These are phyloP conservation scores for Drosophila cardini DNA, from an alignment of 1,140 invertebrate genomes.

Conservation along the genomic window DNA sequence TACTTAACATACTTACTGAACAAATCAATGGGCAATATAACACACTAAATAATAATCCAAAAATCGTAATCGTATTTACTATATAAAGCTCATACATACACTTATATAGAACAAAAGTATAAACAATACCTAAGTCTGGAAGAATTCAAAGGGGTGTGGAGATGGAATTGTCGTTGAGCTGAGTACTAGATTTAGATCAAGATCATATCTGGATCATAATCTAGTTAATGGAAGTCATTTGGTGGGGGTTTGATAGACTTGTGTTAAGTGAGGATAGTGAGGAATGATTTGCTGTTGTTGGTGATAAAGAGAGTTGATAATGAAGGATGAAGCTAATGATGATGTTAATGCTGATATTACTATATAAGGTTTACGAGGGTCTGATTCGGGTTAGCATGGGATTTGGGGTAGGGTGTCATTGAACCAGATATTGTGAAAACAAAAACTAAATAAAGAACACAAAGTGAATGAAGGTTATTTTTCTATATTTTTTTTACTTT, in stretches of 20 bases:
- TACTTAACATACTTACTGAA: slow-evolving; percentile 14
- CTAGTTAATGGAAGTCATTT: slow-evolving; percentile 15
- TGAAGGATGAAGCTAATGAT: too few species aligned
- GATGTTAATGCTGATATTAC: slow-evolving; percentile 72
- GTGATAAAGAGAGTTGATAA: slow-evolving; percentile 58
- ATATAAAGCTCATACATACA: slow-evolving; percentile 28
- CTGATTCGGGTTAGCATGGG: slow-evolving; percentile 40
- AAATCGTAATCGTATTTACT: slow-evolving; percentile 14
- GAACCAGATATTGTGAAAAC: slow-evolving; percentile 67
- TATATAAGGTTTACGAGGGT: slow-evolving; percentile 69
- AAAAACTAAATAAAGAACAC: slow-evolving; percentile 67
- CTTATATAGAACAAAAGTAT: slow-evolving; percentile 16
- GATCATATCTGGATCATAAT: not conserved
- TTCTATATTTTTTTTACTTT: slow-evolving; percentile 84
- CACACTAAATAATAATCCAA: slow-evolving; percentile 15
- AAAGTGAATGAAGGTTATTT: slow-evolving; percentile 82
- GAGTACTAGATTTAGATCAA: slow-evolving; percentile 16
- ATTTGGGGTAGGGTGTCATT: slow-evolving; percentile 35
- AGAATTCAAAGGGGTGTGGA: slow-evolving; percentile 23
- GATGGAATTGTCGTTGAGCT: slow-evolving; percentile 31
- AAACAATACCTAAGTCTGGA: slow-evolving; percentile 51
- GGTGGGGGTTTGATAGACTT: slow-evolving; percentile 13
- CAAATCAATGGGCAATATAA: not conserved
- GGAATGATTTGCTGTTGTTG: slow-evolving; percentile 43
- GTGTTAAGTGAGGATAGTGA: slow-evolving; percentile 22